Evolutionary conservation across 2,888 invertebrate genomes (phyloP).

Genomic region (Ormyrus pomaceus): DNA sequence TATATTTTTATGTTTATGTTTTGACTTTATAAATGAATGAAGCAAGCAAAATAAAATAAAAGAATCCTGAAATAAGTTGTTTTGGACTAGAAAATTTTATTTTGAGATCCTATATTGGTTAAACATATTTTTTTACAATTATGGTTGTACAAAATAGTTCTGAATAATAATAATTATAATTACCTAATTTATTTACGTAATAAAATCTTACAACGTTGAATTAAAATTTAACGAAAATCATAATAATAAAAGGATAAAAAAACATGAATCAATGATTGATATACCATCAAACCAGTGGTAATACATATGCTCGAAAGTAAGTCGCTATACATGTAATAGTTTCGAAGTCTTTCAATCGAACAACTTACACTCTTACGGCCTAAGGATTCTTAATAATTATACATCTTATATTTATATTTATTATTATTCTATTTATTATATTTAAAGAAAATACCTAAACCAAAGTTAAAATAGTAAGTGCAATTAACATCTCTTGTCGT

Average conservation of each 20-base stretch:
- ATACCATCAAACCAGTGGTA: too few species aligned
- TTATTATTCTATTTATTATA: conserved; percentile 22
- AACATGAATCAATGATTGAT: too few species aligned
- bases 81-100: conserved; percentile 53
- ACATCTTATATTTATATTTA: neutral
- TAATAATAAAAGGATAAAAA: too few species aligned
- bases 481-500: too few species aligned
- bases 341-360: conserved; percentile 21
- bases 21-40: too few species aligned
- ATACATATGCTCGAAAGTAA: too few species aligned
- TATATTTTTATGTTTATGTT: neutral
- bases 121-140: conserved; percentile 46
- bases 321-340: neutral
- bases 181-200: too few species aligned
- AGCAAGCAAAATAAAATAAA: too few species aligned
- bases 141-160: conserved; percentile 37
- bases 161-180: conserved; percentile 1
- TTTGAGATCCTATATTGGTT: conserved; percentile 40
- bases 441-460: conserved; percentile 30
- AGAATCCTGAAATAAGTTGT: neutral
- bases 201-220: too few species aligned
- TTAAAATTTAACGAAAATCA: too few species aligned
- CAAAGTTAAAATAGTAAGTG: conserved; percentile 23
- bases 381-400: conserved; percentile 37
- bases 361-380: conserved; percentile 35